phyloP scores from a whole-genome alignment of 1,140 invertebrate genomes.

The Probaryconus sp. region DNA sequence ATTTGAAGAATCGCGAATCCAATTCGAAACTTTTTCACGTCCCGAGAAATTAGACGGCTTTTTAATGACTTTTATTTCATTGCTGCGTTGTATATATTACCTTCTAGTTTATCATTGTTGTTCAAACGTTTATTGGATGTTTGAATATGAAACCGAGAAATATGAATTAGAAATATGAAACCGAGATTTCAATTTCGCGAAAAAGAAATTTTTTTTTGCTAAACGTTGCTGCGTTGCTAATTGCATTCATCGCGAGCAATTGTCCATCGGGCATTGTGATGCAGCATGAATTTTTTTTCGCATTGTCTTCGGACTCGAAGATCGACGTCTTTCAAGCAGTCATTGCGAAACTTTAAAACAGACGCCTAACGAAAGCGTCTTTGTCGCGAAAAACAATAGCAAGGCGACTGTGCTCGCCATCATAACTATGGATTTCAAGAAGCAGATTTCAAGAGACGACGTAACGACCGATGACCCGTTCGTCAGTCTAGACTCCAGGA shows the following conservation, averaged over 20 bases:
- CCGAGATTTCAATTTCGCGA: too few species aligned
- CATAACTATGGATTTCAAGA: constrained; percentile 10
- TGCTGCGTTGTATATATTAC: not conserved
- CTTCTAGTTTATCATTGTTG: too few species aligned
- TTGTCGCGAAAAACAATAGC: constrained; percentile 26
- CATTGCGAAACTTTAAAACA: constrained; percentile 19
- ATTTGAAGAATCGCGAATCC: constrained; percentile 33
- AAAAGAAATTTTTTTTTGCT: too few species aligned
- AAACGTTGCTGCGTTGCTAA: too few species aligned
- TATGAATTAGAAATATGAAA: too few species aligned
- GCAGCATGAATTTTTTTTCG: constrained; percentile 35
- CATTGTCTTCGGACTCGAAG: too few species aligned
- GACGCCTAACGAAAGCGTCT: constrained; percentile 27
- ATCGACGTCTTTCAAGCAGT: constrained; percentile 27
- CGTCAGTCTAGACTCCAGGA: constrained; percentile 7
- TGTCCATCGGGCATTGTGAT: constrained; percentile 13
- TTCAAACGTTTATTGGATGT: too few species aligned
- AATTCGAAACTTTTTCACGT: constrained; percentile 19
- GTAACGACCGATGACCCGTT: constrained; percentile 28
- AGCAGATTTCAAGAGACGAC: constrained; percentile 5
- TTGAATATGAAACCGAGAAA: too few species aligned
- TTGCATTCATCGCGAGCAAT: constrained; percentile 10
- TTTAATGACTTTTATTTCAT: constrained; percentile 29
- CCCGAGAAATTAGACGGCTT: not conserved
- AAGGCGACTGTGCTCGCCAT: constrained; percentile 18